Evolutionary conservation across 2,113 vertebrate species (phyloP), one percentile per base, ranked within the genome.

Genomic region (Notothenia rossii): DNA sequence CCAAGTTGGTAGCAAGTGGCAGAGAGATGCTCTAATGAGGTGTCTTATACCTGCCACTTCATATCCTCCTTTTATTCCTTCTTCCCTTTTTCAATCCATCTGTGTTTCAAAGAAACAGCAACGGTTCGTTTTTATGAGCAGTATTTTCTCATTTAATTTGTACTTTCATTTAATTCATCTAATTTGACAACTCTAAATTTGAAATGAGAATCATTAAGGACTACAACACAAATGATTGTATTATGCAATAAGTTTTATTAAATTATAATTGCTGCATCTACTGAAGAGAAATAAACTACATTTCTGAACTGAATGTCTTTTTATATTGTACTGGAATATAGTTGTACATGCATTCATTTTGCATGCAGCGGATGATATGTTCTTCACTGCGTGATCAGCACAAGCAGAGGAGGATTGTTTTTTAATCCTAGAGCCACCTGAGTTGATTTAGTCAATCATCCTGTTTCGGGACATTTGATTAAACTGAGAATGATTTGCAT

Each of bases 21-120:
- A 10, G 74, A 78, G 36, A 65, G 78, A 55, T 68, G 63, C 49
- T 50, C 33, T 89, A 82, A 87, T 82, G 83, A 90, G 73, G 54
- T 80, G 72, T 83, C 83, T 78, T 77, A 67, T 68, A 83, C 73
- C 70, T 86, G 81, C 70, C 68, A 60, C 29, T 77, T 77, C 63
- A 79, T 62, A 20, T 81, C 55, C 53, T 77, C 45, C 63, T 53
- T 72, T 75, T 53, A 55, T 18, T 51, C 40, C 29, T 48, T 65
- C 25, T 45, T 71, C 36, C 40, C 51, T 17, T 54, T 68, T 74
- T 77, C 25, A 72, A 14, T 75, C 25, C 22, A 33, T 29, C 70
- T 18, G 5, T 46, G 15, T 78, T 75, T 70, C 65, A 49, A 49
- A 69, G 15, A 13, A 48, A 15, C 48, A 69, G 7, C 3, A 4